Evolutionary conservation across 1,140 invertebrate genomes (phyloP).

Genomic region (Bombus confusus): DNA sequence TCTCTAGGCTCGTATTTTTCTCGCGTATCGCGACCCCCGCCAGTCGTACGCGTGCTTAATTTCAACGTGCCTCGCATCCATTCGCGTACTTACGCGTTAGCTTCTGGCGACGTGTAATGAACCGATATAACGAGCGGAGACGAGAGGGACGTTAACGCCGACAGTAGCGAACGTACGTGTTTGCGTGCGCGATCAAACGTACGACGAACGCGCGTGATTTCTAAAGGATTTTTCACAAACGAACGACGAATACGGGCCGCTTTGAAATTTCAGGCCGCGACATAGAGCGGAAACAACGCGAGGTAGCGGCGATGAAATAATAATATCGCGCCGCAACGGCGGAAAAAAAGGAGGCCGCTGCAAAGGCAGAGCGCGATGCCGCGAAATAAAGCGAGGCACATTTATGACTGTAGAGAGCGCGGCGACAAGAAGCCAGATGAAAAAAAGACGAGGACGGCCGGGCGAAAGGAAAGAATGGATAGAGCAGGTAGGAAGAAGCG

Average conservation of each 20-base stretch:
- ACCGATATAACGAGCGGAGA: neutral
- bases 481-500: neutral
- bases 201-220: neutral
- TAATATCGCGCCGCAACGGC: slow-evolving; percentile 9
- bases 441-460: neutral
- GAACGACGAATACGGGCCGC: too few relatives aligned
- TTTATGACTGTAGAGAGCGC: slow-evolving; percentile 36
- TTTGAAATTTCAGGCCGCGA: neutral
- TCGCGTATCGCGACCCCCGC: neutral
- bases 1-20: neutral
- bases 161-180: neutral
- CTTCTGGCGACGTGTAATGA: neutral
- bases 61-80: neutral
- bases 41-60: neutral
- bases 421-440: slow-evolving; percentile 17
- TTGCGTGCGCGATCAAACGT: neutral
- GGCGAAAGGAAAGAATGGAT: neutral
- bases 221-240: neutral
- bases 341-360: neutral
- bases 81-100: neutral
- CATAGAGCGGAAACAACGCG: slow-evolving; percentile 22
- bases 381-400: slow-evolving; percentile 52
- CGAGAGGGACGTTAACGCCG: neutral
- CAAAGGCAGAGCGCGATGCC: neutral
- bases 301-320: slow-evolving; percentile 33